These are phyloP conservation scores for Diplodus puntazzo DNA, from an alignment of 2,797 vertebrate genomes.

Conservation along the genomic window DNA sequence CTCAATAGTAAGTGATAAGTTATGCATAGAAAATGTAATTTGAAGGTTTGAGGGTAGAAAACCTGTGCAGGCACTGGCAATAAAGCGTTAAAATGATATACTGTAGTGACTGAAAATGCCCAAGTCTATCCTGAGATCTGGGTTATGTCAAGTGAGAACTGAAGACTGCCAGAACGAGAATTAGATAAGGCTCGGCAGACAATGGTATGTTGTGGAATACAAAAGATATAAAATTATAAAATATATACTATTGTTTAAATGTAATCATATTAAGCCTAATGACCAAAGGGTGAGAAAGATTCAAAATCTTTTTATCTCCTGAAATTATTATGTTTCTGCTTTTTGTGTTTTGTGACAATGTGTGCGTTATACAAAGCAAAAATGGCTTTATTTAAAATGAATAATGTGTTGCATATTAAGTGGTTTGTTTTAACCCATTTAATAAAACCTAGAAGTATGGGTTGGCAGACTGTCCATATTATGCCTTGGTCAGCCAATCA, in stretches of 20 bases:
- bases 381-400: neutral
- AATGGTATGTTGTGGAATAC: neutral
- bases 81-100: slow-evolving; percentile 24
- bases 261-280: neutral
- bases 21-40: no score
- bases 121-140: slow-evolving; percentile 44
- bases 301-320: neutral
- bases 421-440: no score
- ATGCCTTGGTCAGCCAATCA: neutral
- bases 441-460: neutral
- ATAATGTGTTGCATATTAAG: neutral
- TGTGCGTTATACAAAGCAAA: neutral
- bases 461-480: no score
- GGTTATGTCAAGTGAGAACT: slow-evolving; percentile 44
- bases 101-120: slow-evolving; percentile 43
- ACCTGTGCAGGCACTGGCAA: slow-evolving; percentile 6
- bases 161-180: neutral
- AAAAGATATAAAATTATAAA: neutral
- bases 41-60: neutral
- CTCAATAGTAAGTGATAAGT: no score
- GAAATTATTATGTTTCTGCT: neutral
- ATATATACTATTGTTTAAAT: neutral
- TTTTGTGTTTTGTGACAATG: neutral
- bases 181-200: neutral
- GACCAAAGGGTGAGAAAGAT: neutral